Evolutionary conservation across 2,113 vertebrate genomes (phyloP), one percentile per base, ranked within the genome.

Genomic region (Pelobates fuscus): DNA sequence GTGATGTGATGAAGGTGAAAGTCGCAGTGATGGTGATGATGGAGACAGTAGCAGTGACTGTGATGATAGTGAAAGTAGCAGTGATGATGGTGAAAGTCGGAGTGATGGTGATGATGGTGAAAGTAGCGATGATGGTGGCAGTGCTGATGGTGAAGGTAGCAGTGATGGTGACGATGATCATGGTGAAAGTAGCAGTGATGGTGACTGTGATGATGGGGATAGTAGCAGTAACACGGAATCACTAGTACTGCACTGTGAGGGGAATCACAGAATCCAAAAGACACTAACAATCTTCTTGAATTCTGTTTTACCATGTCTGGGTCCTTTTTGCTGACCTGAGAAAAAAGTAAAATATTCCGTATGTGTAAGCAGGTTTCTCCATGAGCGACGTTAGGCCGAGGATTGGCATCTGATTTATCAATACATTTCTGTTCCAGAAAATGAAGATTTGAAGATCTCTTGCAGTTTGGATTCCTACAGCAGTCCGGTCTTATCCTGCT

Each of bases 51-150:
- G 7, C 23, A 32, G 5, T 66, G 27, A 7, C 12, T 26, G 2
- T 37, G 15, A 3, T 29, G 27, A 4, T 32, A 17, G 18, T 18
- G 61, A 27, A 15, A 26, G 25, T 32, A 17, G 2, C 29, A 12
- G n/a, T 46, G 12, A 0, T 21, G 61, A 32, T 64, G 61, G 18
- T 62, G 60, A 15, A 24, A 25, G 11, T 62, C 7, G 27, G n/a
- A 23, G 17, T 61, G 20, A 60, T 60, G 57, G 21, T 64, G 29
- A 2, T 64, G 14, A 18, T 64, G 61, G 12, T 32, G 5, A 2
- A 23, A 12, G 5, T 57, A 23, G 14, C 24, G 20, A 8, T 57
- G 29, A 0, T 24, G 1, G 0, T 1, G 10, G 0, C 43, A 2
- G 0, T 21, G 26, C 0, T 26, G 24, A n/a, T 26, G 57, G 6